Evolutionary conservation across 2,113 vertebrate genomes (phyloP), one percentile per base, ranked within the genome.

Genomic region (Chrysemys picta): DNA sequence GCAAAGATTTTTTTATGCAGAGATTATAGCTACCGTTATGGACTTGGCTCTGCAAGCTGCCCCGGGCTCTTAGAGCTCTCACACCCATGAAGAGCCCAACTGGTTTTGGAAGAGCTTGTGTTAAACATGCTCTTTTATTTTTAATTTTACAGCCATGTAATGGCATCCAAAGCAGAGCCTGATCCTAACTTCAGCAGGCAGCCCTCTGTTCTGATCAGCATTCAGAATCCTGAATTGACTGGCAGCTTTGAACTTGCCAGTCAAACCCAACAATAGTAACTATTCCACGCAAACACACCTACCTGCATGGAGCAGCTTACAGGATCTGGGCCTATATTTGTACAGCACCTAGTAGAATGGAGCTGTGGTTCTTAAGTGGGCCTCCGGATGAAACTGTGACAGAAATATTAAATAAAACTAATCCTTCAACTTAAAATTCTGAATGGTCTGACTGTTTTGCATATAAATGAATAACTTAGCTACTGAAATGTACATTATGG

Each of bases 221-320:
- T 12, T 24, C 38, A 62, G 1, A 52, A 80, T 16, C 10, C 3
- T 7, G 5, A 3, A 24, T 11, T 35, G 57, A 50, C 1, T 0
- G 11, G 54, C 4, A 35, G 85, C 59, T 87, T 24, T 5, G 75
- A 87, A 80, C 38, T 69, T 6, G 6, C 42, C 21, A 25, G 22
- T 11, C 42, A n/a, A n/a, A 59, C 27, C 57, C 57, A 65, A 35
- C 59, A 19, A 35, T 69, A 69, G 16, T 69, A 69, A 69, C 31
- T 35, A 19, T 69, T 69, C 35, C 62, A 10, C 16, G 7, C 31
- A n/a, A n/a, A n/a, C 62, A 69, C 14, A 19, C 35, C 62, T 62
- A 62, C 29, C 13, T 62, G 59, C 59, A 62, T 35, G 82, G 75
- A 85, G 89, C 53, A 84, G 69, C 0, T 0, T 8, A 57, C 24